Percentiles rank a stretch among this genome's conserved stretches.
phyloP scores from a whole-genome alignment of 2,113 vertebrate genomes.

The Salminus brasiliensis region DNA sequence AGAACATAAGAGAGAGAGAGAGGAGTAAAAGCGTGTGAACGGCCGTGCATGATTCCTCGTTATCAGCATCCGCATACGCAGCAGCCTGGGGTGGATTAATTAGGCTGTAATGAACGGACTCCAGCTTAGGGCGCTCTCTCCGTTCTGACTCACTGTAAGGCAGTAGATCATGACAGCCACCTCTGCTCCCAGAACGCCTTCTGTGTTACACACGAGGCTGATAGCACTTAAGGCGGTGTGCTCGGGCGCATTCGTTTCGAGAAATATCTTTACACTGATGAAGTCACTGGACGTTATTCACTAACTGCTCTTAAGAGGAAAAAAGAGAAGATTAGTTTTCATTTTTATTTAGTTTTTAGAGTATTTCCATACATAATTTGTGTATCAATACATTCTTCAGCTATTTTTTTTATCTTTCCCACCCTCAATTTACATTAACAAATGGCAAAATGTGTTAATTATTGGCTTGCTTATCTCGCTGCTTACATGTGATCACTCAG shows the following conservation, averaged over 20 bases:
- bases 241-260: background rate
- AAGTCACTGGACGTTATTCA: too few relatives aligned
- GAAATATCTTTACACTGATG: background rate
- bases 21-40: conserved; percentile 38
- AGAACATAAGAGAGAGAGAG: background rate
- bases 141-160: conserved; percentile 53
- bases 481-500: too few relatives aligned
- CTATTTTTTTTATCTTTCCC: too few relatives aligned
- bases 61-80: conserved; percentile 59
- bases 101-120: conserved; percentile 61
- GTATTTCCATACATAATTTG: too few relatives aligned
- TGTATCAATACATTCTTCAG: too few relatives aligned
- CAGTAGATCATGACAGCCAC: conserved; percentile 62
- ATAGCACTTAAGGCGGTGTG: conserved; percentile 13
- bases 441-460: too few relatives aligned
- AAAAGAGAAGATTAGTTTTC: too few relatives aligned
- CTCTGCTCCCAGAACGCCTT: conserved; percentile 17
- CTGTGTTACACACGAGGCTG: background rate
- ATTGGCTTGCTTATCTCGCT: too few relatives aligned
- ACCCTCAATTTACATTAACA: too few relatives aligned
- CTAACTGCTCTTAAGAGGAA: too few relatives aligned
- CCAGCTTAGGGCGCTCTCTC: conserved; percentile 51
- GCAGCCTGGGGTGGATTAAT: conserved; percentile 66
- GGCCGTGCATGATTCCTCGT: conserved; percentile 46
- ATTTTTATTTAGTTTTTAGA: too few relatives aligned